Conservation (phyloP, 2,797 vertebrate species). For the Microtus californicus region DNA sequence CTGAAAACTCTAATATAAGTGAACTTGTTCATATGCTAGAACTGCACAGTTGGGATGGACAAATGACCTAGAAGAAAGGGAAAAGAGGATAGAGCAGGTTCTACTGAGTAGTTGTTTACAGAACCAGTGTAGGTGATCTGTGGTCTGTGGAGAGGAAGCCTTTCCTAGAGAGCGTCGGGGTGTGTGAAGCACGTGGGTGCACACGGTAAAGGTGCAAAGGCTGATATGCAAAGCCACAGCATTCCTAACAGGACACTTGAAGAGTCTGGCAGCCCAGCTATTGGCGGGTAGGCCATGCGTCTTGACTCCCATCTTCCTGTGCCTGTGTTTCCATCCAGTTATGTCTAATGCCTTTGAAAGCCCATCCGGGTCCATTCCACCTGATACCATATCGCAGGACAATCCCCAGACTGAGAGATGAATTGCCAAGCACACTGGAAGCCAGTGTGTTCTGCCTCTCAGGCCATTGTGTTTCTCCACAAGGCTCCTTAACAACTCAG, state of each 20-base stretch:
- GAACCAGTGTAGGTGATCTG: background rate
- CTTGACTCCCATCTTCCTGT: background rate
- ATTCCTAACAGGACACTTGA: background rate
- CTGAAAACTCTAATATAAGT: background rate
- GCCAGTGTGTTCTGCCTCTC: slow-evolving; percentile 14
- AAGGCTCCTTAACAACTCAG: slow-evolving; percentile 86
- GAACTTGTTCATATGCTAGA: background rate
- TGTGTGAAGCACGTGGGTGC: background rate
- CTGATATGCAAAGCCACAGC: background rate
- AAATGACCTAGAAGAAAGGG: background rate
- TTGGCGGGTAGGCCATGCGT: background rate
- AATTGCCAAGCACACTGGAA: slow-evolving; percentile 39
- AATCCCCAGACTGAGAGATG: slow-evolving; percentile 31
- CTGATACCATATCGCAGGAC: background rate
- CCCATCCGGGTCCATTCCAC: background rate
- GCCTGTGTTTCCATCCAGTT: background rate
- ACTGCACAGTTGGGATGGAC: background rate
- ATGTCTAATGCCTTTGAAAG: background rate
- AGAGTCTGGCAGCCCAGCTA: background rate
- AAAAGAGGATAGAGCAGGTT: background rate
- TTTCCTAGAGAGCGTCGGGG: background rate
- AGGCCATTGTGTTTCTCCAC: slow-evolving; percentile 81
- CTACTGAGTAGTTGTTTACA: background rate
- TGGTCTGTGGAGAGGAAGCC: rapidly evolving
- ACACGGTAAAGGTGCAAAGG: background rate